These are phyloP conservation scores for Callithrix jacchus DNA, from an alignment of 2,113 vertebrate genomes.

Conservation along the genomic window DNA sequence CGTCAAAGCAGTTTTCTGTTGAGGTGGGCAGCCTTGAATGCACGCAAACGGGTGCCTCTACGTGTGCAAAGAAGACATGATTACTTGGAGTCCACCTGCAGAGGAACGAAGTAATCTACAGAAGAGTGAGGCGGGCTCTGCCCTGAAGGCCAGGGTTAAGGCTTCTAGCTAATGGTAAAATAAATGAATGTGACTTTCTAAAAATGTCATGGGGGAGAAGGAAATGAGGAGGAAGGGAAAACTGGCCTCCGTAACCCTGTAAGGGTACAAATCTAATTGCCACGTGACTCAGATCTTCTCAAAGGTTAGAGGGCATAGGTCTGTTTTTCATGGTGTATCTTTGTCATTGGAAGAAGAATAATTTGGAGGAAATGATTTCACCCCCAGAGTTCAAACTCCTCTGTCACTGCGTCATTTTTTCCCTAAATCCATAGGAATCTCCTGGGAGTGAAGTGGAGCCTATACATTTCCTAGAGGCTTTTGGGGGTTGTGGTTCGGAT, in stretches of 20 bases:
- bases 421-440: not conserved
- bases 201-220: slow-evolving; percentile 2
- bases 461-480: not conserved
- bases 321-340: slow-evolving; percentile 18
- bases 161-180: slow-evolving; percentile 15
- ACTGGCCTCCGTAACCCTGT: not conserved
- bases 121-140: not conserved
- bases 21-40: not conserved
- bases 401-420: not conserved
- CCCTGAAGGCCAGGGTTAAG: not conserved
- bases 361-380: slow-evolving; percentile 53
- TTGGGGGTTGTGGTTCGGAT: not conserved
- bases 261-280: slow-evolving; percentile 20
- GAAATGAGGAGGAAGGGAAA: slow-evolving; percentile 34
- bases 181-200: slow-evolving; percentile 13
- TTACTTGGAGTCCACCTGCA: not conserved
- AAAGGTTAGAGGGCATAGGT: not conserved
- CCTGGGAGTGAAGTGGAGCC: not conserved
- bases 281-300: slow-evolving; percentile 23
- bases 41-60: not conserved
- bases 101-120: not conserved
- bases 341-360: slow-evolving; percentile 45
- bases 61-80: not conserved
- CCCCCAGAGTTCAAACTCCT: slow-evolving; percentile 6
- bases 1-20: not conserved